phyloP scores from a whole-genome alignment of 2,113 vertebrate species.

The Panthera leo region DNA sequence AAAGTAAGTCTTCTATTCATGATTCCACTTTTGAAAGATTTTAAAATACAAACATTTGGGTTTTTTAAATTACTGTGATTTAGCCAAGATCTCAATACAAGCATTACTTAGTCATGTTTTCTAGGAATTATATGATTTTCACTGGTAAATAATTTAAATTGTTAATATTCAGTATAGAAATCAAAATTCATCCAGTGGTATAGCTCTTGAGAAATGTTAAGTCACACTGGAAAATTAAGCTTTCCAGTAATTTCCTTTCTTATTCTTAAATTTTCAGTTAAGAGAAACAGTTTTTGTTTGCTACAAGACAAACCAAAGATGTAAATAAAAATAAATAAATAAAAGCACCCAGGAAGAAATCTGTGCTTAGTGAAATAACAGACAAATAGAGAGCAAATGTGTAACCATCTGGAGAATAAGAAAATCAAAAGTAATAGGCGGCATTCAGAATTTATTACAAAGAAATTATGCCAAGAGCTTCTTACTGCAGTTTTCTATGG shows the following conservation, averaged over 20 bases:
- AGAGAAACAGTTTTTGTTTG: slow-evolving; percentile 53
- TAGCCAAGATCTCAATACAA: neutral
- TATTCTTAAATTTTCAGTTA: slow-evolving; percentile 32
- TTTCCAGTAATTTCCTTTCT: slow-evolving; percentile 43
- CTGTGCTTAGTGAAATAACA: slow-evolving; percentile 58
- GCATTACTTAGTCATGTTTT: slow-evolving; percentile 19
- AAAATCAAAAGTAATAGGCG: slow-evolving; percentile 69
- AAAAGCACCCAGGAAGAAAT: slow-evolving; percentile 63
- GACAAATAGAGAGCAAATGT: slow-evolving; percentile 63
- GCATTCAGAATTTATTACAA: slow-evolving; percentile 70
- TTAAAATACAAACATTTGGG: neutral
- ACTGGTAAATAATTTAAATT: neutral
- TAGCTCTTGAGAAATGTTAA: slow-evolving; percentile 13
- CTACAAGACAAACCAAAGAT: slow-evolving; percentile 51
- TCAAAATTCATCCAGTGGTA: neutral
- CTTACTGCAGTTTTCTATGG: slow-evolving; percentile 52
- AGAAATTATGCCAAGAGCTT: slow-evolving; percentile 67
- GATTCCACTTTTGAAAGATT: neutral
- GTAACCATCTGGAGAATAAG: slow-evolving; percentile 72
- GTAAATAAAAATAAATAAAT: slow-evolving; percentile 70
- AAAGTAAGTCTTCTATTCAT: neutral
- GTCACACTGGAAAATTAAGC: slow-evolving; percentile 17
- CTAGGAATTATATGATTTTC: neutral
- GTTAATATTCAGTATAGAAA: slow-evolving; percentile 2
- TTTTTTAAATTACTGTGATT: neutral